These are phyloP conservation scores for Molossus alvarezi DNA, from an alignment of 2,797 vertebrate genomes.

Conservation along the genomic window DNA sequence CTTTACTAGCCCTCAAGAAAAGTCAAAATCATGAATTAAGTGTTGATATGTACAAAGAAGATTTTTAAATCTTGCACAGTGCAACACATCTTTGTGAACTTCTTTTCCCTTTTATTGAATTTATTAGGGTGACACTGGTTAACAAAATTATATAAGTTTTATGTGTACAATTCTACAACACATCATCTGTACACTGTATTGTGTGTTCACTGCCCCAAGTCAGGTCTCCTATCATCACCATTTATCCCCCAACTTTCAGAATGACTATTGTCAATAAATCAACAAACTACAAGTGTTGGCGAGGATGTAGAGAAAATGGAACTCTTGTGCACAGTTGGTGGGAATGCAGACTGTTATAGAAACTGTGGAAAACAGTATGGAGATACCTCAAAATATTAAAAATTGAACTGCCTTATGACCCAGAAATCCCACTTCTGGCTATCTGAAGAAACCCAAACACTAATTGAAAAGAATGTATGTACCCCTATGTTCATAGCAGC, in stretches of 20 bases:
- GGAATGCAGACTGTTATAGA: neutral
- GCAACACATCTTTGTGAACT: neutral
- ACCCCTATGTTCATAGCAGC: neutral
- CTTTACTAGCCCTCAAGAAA: constrained; percentile 12
- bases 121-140: neutral
- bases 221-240: neutral
- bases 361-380: neutral
- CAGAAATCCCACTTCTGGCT: neutral
- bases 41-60: neutral
- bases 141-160: neutral
- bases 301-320: neutral
- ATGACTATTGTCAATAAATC: neutral
- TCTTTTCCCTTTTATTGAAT: neutral
- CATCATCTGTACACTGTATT: neutral
- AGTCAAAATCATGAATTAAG: neutral
- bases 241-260: neutral
- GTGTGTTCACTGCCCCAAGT: neutral
- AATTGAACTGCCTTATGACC: neutral
- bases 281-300: neutral
- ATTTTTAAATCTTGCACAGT: neutral
- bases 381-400: neutral
- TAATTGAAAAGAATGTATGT: neutral
- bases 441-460: neutral
- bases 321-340: neutral
- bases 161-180: neutral